phyloP scores from a whole-genome alignment of 1,140 invertebrate genomes.

The Listronotus oregonensis region DNA sequence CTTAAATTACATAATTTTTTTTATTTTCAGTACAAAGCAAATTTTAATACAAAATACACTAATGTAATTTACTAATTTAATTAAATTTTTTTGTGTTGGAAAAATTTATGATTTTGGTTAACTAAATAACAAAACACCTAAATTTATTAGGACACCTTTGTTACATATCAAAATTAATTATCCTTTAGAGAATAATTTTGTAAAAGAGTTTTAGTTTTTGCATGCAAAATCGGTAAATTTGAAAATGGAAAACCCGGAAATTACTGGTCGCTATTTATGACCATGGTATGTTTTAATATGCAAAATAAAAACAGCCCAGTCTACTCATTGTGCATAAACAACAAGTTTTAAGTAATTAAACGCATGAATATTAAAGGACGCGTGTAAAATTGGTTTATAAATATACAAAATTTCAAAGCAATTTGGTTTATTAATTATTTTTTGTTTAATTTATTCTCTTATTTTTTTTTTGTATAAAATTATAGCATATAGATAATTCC shows the following conservation, averaged over 20 bases:
- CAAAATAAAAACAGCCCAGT: conserved; percentile 42
- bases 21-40: too few species aligned
- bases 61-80: too few species aligned
- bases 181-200: conserved; percentile 27
- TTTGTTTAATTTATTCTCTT: too few species aligned
- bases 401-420: not conserved
- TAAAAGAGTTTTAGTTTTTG: conserved; percentile 33
- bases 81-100: too few species aligned
- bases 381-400: conserved; percentile 29
- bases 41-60: too few species aligned
- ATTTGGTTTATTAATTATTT: too few species aligned
- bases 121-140: conserved; percentile 1
- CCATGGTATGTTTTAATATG: conserved; percentile 46
- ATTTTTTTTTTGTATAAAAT: too few species aligned
- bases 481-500: too few species aligned
- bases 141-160: conserved; percentile 7
- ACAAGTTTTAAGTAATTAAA: conserved; percentile 40
- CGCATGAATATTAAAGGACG: conserved; percentile 28
- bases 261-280: conserved; percentile 38
- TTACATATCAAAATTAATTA: conserved; percentile 20
- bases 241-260: conserved; percentile 45
- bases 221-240: conserved; percentile 39
- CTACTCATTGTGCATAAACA: conserved; percentile 39
- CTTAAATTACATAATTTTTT: too few species aligned
- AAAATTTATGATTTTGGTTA: too few species aligned